Percentiles rank a stretch among this genome's conserved stretches.
These are phyloP conservation scores for Napeogenes sylphis DNA, from an alignment of 2,888 invertebrate genomes.

Conservation along the genomic window DNA sequence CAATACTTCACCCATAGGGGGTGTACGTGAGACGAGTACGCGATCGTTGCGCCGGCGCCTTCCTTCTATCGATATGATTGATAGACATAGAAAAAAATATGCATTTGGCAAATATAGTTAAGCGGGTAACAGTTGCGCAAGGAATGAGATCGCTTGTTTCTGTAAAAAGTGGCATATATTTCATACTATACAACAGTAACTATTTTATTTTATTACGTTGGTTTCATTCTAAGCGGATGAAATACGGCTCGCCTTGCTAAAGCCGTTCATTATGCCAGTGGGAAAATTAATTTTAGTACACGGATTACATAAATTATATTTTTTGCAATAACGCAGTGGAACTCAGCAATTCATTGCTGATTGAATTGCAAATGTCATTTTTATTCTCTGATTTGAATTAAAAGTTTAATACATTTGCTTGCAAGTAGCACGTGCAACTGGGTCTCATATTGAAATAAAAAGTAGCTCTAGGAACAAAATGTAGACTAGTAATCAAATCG, in stretches of 20 bases:
- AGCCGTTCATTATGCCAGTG: conserved; percentile 4
- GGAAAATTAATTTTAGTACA: conserved; percentile 9
- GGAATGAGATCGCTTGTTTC: conserved; percentile 16
- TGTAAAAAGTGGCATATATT: conserved; percentile 14
- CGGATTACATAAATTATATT: conserved; percentile 18
- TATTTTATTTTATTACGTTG: conserved; percentile 20
- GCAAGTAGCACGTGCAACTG: background rate
- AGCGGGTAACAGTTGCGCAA: conserved; percentile 17
- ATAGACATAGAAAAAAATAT: conserved; percentile 45
- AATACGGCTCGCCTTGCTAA: conserved; percentile 2
- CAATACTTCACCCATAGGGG: conserved; percentile 10
- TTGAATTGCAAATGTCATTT: conserved; percentile 10
- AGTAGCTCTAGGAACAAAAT: too few relatives aligned
- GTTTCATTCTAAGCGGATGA: conserved; percentile 11
- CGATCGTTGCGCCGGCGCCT: conserved; percentile 18
- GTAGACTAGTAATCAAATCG: too few relatives aligned
- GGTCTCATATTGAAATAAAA: background rate
- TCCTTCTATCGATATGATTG: conserved; percentile 43
- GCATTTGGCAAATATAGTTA: conserved; percentile 29
- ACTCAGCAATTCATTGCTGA: conserved; percentile 1
- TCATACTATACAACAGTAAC: conserved; percentile 4
- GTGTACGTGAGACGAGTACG: conserved; percentile 15
- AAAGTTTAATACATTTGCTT: background rate
- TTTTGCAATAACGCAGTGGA: conserved; percentile 10
- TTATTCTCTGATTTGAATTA: conserved; percentile 2